A percentile compares a stretch with the other conserved stretches of the same genome.
Conservation (phyloP, 2,888 invertebrate species). For the Philonicus albiceps region DNA sequence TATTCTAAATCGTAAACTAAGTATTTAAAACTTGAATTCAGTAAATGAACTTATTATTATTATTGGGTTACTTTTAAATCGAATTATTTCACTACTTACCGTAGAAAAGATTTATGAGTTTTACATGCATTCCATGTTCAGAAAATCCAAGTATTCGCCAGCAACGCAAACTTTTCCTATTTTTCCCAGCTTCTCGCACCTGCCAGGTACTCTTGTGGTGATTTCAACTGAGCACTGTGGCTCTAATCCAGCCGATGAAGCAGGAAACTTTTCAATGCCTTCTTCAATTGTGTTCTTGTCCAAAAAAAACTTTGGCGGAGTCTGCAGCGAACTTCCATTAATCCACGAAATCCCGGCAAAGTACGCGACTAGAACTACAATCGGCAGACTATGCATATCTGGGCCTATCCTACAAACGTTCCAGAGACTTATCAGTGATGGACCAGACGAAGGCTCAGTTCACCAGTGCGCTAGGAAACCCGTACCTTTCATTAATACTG, state of each 20-base stretch:
- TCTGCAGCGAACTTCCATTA: not conserved
- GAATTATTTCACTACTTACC: not conserved
- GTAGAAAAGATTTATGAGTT: not conserved
- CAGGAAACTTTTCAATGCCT: not conserved
- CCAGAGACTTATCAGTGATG: not conserved
- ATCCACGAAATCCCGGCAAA: not conserved
- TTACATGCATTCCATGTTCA: slow-evolving; percentile 54
- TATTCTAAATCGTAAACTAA: too few species aligned
- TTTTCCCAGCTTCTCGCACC: slow-evolving; percentile 57
- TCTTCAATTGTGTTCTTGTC: not conserved
- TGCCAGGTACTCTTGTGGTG: slow-evolving; percentile 56
- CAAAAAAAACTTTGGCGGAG: not conserved
- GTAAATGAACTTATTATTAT: too few species aligned
- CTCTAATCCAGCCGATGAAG: not conserved
- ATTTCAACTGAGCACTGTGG: slow-evolving; percentile 57
- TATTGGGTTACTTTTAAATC: too few species aligned
- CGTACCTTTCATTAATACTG: not conserved
- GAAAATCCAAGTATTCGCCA: slow-evolving; percentile 59
- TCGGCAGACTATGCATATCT: not conserved
- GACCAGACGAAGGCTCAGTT: not conserved
- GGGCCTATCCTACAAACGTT: not conserved
- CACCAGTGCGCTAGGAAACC: not conserved
- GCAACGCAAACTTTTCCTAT: slow-evolving; percentile 58
- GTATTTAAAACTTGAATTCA: too few species aligned
- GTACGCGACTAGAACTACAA: not conserved